These are phyloP conservation scores for Homalodisca vitripennis DNA, from an alignment of 1,140 invertebrate genomes.

Conservation along the genomic window DNA sequence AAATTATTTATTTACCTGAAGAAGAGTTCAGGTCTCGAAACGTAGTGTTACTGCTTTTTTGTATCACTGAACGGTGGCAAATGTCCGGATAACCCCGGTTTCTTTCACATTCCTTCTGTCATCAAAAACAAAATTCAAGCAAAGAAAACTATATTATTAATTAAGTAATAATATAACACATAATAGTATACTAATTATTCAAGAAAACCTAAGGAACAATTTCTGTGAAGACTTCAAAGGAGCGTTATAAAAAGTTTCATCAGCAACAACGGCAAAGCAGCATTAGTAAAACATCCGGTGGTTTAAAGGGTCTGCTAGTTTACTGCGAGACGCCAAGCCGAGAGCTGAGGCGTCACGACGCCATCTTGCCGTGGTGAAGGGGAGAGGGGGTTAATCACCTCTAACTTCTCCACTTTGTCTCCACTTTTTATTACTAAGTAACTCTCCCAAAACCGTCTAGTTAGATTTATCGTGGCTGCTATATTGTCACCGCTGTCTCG, in stretches of 20 bases:
- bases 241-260: slow-evolving; percentile 2
- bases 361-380: background rate
- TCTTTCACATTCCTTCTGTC: no score
- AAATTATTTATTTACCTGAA: no score
- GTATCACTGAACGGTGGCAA: no score
- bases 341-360: background rate
- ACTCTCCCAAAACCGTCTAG: background rate
- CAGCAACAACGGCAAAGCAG: slow-evolving; percentile 6
- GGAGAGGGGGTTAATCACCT: slow-evolving; percentile 2
- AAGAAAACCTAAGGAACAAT: background rate
- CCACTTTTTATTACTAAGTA: background rate
- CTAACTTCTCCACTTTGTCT: slow-evolving; percentile 17
- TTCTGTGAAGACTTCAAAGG: background rate
- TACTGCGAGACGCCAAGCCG: no score
- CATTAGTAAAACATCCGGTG: slow-evolving; percentile 13
- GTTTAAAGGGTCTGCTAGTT: background rate
- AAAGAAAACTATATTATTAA: no score
- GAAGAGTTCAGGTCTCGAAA: no score
- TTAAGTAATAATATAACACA: background rate
- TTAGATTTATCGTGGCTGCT: slow-evolving; percentile 6
- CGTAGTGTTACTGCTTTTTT: no score
- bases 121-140: no score
- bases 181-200: background rate
- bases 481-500: no score
- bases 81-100: no score